phyloP scores from a whole-genome alignment of 2,113 vertebrate species.

The Burhinus bistriatus region DNA sequence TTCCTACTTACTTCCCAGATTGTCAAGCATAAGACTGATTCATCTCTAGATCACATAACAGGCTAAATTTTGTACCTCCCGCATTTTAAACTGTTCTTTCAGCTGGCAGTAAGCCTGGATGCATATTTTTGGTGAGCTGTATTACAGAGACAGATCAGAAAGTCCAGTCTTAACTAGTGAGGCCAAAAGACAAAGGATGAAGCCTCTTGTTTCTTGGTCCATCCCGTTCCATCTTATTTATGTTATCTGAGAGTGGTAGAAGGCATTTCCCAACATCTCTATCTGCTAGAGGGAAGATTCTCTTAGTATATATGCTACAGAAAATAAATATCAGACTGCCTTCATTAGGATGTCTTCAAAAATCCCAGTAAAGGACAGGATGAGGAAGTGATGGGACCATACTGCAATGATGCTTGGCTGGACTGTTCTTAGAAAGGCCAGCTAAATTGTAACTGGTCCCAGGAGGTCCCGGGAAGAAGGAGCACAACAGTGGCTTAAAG shows the following conservation, averaged over 20 bases:
- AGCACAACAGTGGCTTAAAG: background rate
- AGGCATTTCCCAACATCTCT: background rate
- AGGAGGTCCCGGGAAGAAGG: background rate
- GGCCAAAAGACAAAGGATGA: background rate
- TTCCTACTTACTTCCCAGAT: background rate
- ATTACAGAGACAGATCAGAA: background rate
- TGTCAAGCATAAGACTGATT: background rate
- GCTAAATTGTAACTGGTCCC: background rate
- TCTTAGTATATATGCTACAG: background rate
- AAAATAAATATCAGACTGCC: background rate
- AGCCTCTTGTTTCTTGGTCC: background rate
- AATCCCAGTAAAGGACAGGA: background rate
- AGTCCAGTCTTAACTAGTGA: background rate
- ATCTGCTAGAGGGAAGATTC: background rate
- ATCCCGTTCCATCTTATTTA: background rate
- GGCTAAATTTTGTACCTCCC: background rate
- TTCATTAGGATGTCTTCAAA: background rate
- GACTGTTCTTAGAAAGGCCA: background rate
- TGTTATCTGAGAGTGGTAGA: background rate
- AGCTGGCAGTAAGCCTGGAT: background rate
- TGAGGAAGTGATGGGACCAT: background rate
- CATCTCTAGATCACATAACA: background rate
- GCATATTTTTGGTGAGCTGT: background rate
- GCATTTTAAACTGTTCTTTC: background rate
- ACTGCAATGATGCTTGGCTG: background rate